Evolutionary conservation across 2,113 vertebrate genomes (phyloP), one percentile per base, ranked within the genome.

Genomic region (Corvus cornix): DNA sequence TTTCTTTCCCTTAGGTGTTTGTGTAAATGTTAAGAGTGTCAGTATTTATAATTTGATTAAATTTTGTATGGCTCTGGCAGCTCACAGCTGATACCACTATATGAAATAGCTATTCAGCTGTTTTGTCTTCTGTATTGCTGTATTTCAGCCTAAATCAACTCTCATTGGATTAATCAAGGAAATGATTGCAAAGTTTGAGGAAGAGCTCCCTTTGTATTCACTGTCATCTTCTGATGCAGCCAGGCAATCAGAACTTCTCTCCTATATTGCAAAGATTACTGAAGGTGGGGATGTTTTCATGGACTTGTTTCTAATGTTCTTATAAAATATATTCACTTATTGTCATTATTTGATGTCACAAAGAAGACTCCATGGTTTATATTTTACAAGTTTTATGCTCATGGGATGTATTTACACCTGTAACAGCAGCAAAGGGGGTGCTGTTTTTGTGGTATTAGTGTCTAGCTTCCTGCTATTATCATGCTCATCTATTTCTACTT

Each of bases 161-260:
- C 96, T 99, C 58, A 96, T 97, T 84, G 98, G 97, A 52, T 98
- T 99, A 90, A 97, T 99, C 97, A 97, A 94, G 75, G 99, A 99
- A 98, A 99, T 99, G 99, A 98, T 97, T 67, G 63, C 94, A 72
- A 99, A 99, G 94, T 99, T 99, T 98, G 98, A 99, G 95, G 98
- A 99, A 82, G 99, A 99, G 44, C 99, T 99, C 30, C 99, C 99
- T 8, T 92, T 99, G 35, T 98, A 98, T 52, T 97, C 98, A 10
- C 96, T 98, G 35, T 88, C 98, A 28, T 92, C 98, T 37, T 96
- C 82, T 63, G 98, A 98, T 37, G 98, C 93, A 59, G 97, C 98
- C 76, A 98, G 97, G 81, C 98, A 98, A 52, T 97, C 97, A 1
- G 98, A 99, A 90, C 98, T 99, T 77, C 98, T 99, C 43, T 97